Evolutionary conservation across 2,888 invertebrate species (phyloP), one percentile per base, ranked within the genome.

Genomic region (Zygothrica quintamaculata): DNA sequence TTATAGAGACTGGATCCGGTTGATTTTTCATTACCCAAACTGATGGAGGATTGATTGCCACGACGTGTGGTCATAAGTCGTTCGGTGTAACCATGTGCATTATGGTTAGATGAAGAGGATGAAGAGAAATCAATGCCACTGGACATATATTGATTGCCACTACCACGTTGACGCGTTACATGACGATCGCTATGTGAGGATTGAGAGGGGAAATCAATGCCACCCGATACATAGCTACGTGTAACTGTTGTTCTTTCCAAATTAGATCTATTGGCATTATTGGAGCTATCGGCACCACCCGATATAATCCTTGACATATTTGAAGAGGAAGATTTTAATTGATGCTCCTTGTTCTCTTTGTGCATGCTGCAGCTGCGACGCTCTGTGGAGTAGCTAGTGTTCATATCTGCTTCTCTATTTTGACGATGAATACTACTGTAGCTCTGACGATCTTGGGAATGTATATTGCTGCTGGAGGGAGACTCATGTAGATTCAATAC

Each of bases 371-470:
- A 79, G 36, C 46, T 79, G 18, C 84, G 81, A 0, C 82, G 79
- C 22, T 84, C 84, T 9, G 31, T 79, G 18, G 85, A 55, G 26
- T 46, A 65, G 18, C 73, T 65, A 3, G 73, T 60, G 7, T 68
- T 87, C 8, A 62, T 89, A 39, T 93, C 93, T 0, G 92, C 89
- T 53, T 94, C 94, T 47, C 93, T 93, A 44, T 92, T 92, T 46
- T 94, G 95, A 22, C 96, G 93, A 88, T 96, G 96, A 88, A 96
- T 93, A 1, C 96, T 94, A 77, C 96, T 96, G 36, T 96, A 93
- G 86, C 96, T 96, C 77, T 94, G 94, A 61, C 96, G 92, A 68
- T 96, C 96, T 7, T 92, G 93, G 73, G 94, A 94, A 60, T 94
- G 93, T 16, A 92, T 93, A 12, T 92, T 93, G 77, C 93, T 94